These are phyloP conservation scores for Diplolepis rosae DNA, from an alignment of 2,888 invertebrate genomes.

Conservation along the genomic window DNA sequence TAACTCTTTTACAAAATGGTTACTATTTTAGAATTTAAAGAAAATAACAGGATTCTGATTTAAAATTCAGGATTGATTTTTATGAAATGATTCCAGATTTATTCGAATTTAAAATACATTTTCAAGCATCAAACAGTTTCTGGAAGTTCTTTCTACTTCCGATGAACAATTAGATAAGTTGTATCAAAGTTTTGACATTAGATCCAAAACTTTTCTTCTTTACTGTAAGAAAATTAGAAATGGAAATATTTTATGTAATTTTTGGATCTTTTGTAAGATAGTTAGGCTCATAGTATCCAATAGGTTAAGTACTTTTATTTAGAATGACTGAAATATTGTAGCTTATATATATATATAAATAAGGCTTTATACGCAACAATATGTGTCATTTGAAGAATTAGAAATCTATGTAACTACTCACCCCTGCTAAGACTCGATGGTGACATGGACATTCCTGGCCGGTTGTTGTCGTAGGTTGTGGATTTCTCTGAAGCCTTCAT, in stretches of 20 bases:
- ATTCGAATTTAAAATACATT: neutral
- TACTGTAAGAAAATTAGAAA: neutral
- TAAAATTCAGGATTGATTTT: neutral
- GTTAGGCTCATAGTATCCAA: no score
- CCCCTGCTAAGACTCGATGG: slow-evolving; percentile 87
- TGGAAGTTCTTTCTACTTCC: neutral
- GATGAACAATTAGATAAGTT: neutral
- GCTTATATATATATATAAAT: no score
- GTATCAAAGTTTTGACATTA: neutral
- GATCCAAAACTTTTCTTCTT: neutral
- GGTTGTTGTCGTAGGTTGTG: slow-evolving; percentile 62
- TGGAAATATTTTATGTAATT: neutral
- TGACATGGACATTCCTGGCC: slow-evolving; percentile 77
- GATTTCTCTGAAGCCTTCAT: slow-evolving; percentile 67
- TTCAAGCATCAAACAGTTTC: neutral
- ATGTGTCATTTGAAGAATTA: neutral
- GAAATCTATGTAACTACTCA: slow-evolving; percentile 74
- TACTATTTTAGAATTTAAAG: neutral
- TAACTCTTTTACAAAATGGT: neutral
- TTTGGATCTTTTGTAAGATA: no score
- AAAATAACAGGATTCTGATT: neutral
- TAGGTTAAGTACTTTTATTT: no score
- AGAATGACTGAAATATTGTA: no score
- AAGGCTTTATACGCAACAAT: neutral
- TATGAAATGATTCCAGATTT: neutral